Percentiles rank a stretch among this genome's conserved stretches.
These are phyloP conservation scores for Lutjanus campechanus DNA, from an alignment of 2,797 vertebrate species.

Conservation along the genomic window DNA sequence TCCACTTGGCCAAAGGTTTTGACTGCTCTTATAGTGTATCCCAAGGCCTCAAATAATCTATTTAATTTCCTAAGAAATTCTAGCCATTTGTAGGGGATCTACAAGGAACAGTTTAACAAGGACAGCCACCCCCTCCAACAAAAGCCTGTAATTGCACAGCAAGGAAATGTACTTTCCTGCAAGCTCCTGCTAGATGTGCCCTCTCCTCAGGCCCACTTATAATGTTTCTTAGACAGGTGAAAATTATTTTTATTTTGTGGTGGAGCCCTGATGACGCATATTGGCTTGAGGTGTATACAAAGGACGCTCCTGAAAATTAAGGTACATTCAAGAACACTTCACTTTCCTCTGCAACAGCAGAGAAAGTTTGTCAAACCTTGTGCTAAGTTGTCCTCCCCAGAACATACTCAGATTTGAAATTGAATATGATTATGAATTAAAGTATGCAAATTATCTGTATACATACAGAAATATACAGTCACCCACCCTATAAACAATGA, in stretches of 20 bases:
- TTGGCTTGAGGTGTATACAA: neutral
- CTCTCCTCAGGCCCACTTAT: neutral
- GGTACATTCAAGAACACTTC: neutral
- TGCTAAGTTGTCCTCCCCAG: neutral
- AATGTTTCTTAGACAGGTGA: constrained; percentile 27
- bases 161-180: constrained; percentile 8
- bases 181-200: neutral
- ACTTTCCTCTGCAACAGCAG: neutral
- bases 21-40: constrained; percentile 25
- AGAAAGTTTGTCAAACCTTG: constrained; percentile 7
- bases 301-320: neutral
- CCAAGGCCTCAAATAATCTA: constrained; percentile 28
- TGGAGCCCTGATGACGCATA: constrained; percentile 2
- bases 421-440: too few species aligned
- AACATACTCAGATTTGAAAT: too few species aligned
- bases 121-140: constrained; percentile 8
- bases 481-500: too few species aligned
- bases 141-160: constrained; percentile 48
- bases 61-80: constrained; percentile 36
- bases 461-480: too few species aligned
- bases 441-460: neutral
- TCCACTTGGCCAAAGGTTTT: constrained; percentile 17
- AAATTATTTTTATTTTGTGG: constrained; percentile 20
- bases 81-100: neutral
- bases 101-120: neutral